A percentile compares a stretch with the other conserved stretches of the same genome.
Conservation (phyloP, 2,113 vertebrate species). For the Strigops habroptila region DNA sequence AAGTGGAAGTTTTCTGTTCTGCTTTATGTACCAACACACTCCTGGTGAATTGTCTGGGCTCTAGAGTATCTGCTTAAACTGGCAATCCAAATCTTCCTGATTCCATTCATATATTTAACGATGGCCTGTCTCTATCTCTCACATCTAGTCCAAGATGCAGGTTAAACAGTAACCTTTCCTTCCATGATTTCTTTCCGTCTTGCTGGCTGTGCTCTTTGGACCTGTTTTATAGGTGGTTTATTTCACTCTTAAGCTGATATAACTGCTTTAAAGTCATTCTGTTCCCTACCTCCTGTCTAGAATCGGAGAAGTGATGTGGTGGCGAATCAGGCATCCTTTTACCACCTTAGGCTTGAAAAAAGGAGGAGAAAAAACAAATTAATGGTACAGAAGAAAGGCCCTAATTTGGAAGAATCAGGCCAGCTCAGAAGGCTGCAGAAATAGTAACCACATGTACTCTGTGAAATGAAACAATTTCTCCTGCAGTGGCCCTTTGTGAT, state of each 20-base stretch:
- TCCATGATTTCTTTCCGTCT: not conserved
- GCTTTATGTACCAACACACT: not conserved
- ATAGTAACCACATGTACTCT: not conserved
- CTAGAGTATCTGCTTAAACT: not conserved
- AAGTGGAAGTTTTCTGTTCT: not conserved
- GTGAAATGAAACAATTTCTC: not conserved
- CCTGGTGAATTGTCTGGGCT: not conserved
- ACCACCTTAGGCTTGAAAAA: not conserved
- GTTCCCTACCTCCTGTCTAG: not conserved
- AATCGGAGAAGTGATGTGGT: not conserved
- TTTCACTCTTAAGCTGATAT: not conserved
- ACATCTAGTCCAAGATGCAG: not conserved
- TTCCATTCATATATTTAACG: accelerated
- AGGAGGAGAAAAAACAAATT: not conserved
- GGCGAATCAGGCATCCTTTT: not conserved
- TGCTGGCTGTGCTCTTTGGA: not conserved
- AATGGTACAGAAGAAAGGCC: not conserved
- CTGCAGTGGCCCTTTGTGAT: not conserved
- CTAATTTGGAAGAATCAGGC: not conserved
- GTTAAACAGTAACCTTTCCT: slow-evolving; percentile 49
- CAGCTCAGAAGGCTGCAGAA: not conserved
- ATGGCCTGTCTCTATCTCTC: not conserved
- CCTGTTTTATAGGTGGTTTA: not conserved
- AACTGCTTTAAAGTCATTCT: not conserved
- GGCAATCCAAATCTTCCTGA: not conserved